Percentiles rank a stretch among this genome's conserved stretches.
Evolutionary conservation across 2,113 vertebrate species (phyloP).

Genomic region (Speoplatyrhinus poulsoni): DNA sequence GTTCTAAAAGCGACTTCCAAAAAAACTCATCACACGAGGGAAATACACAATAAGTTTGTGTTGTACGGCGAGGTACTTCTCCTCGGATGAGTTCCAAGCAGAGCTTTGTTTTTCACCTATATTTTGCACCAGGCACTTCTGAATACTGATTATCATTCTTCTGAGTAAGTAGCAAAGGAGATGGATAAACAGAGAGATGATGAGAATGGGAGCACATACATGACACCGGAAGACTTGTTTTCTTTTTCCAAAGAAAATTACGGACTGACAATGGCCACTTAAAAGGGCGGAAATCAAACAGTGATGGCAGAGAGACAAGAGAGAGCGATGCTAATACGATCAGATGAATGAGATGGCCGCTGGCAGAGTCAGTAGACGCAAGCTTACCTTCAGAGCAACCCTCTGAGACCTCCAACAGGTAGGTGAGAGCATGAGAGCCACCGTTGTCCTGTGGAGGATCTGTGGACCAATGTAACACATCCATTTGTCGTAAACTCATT

Average conservation of each 20-base stretch:
- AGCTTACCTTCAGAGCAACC: slow-evolving; percentile 87
- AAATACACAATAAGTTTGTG: too few relatives aligned
- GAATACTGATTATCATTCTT: background rate
- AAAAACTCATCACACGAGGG: too few relatives aligned
- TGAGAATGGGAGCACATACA: background rate
- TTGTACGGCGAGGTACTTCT: too few relatives aligned
- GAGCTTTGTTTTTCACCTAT: background rate
- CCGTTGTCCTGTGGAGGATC: slow-evolving; percentile 94
- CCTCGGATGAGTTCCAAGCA: background rate
- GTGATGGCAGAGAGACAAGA: background rate
- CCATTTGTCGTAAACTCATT: slow-evolving; percentile 6
- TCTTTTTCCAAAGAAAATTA: background rate
- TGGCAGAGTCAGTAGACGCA: background rate
- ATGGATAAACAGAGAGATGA: background rate
- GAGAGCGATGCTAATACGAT: background rate
- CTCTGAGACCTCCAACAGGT: slow-evolving; percentile 91
- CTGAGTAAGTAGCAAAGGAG: slow-evolving; percentile 6
- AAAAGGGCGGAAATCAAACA: background rate
- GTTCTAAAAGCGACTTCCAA: too few relatives aligned
- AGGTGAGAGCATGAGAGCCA: slow-evolving; percentile 91
- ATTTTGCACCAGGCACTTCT: slow-evolving; percentile 3
- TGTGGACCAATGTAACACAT: slow-evolving; percentile 48
- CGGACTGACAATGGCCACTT: background rate
- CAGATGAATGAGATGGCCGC: background rate
- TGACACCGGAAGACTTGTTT: background rate